Base-by-base conservation (phyloP, 2,888 invertebrate species). In the Hydrotaea cyrtoneurina region DNA sequence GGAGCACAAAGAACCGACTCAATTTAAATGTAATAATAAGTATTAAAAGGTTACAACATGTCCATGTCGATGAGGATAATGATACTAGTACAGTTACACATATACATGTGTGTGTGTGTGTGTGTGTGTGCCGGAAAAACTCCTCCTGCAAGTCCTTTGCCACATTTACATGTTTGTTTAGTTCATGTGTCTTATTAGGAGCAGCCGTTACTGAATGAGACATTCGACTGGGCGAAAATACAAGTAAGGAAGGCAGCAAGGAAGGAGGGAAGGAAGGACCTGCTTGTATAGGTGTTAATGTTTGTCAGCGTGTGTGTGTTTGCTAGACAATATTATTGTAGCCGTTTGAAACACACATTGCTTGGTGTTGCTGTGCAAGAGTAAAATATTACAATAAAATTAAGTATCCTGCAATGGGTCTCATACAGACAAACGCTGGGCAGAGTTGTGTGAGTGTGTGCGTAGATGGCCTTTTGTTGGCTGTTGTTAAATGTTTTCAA, bases 361-460 rank as follows among this genome's bases (percentile, higher is more conserved):
- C 10, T 11, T 59, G 59, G 2, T 59, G 26, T 4, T 26, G 13
- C 19, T 59, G 23, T 59, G 2, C 26, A 59, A 59, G 59, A 69
- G 69, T 75, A 66, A 80, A 50, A 59, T 81, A 77, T 72, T 76
- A 43, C 72, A 77, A 72, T 73, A 81, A 77, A 69, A 66, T 81
- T 77, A 71, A 80, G 36, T 36, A 57, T 69, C 69, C 77, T 50
- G 23, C 15, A 19, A 71, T 75, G 26, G 62, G 21, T 71, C 13
- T 1, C 46, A 64, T 64, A 36, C 23, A 39, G 15, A 26, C 11
- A 21, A 17, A 36, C 64, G 13, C 31, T 0, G 21, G 21, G 31
- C 55, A 26, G 36, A 46, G 46, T 0, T 46, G 10, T 19, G 11
- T 31, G 26, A 77, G 21, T 72, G 64, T 59, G 36, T 55, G 11